Percentiles rank a stretch among this genome's conserved stretches.
These are phyloP conservation scores for Gambusia holbrooki DNA, from an alignment of 2,113 vertebrate species.

Conservation along the genomic window DNA sequence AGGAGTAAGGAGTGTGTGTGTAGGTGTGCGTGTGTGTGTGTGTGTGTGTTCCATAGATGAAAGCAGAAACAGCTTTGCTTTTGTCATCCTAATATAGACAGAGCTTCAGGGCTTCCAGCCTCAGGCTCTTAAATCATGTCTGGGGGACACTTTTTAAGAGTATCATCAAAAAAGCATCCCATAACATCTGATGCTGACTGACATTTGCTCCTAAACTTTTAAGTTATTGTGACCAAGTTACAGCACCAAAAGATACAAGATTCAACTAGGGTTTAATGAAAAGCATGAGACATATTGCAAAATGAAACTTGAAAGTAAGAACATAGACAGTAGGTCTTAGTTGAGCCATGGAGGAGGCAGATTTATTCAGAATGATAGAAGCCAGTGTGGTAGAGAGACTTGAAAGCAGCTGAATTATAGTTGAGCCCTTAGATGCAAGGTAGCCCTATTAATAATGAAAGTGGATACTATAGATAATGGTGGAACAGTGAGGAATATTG, in stretches of 20 bases:
- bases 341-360: background rate
- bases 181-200: background rate
- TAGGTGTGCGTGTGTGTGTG: background rate
- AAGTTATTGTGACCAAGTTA: background rate
- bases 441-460: background rate
- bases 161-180: too few species aligned
- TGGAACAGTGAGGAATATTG: background rate
- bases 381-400: background rate
- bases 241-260: background rate
- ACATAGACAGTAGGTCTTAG: background rate
- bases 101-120: background rate
- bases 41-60: background rate
- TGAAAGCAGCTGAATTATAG: background rate
- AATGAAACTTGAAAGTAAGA: background rate
- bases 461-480: background rate
- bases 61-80: background rate
- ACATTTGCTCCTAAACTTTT: background rate
- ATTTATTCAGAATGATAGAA: background rate
- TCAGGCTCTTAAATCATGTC: background rate
- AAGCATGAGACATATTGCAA: too few species aligned
- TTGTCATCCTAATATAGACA: background rate
- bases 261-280: too few species aligned
- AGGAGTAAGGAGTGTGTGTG: background rate
- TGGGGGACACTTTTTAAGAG: too few species aligned
- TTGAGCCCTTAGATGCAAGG: background rate